Percentiles rank a stretch among this genome's conserved stretches.
These are phyloP conservation scores for Bolinopsis microptera DNA, from an alignment of 37 sponge, comb jelly and placozoan species.

Conservation along the genomic window DNA sequence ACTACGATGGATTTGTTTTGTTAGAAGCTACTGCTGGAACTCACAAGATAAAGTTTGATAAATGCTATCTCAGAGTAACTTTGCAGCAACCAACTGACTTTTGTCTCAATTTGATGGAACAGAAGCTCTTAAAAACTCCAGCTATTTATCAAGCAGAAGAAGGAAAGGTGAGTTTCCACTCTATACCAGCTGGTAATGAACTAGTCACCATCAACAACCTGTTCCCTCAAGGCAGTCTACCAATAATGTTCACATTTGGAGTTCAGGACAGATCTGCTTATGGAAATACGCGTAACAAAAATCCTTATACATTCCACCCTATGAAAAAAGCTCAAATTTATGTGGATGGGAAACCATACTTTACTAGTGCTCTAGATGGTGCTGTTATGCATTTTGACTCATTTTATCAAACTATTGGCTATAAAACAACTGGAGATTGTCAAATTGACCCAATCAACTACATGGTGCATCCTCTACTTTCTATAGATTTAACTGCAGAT, in stretches of 20 bases:
- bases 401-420: conserved; percentile 27
- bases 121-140: background rate
- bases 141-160: conserved; percentile 32
- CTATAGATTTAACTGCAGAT: background rate
- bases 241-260: background rate
- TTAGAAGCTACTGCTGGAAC: background rate
- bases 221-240: background rate
- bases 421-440: conserved; percentile 10
- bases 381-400: background rate
- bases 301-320: background rate
- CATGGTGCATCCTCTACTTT: background rate
- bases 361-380: background rate
- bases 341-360: background rate
- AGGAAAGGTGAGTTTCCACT: background rate
- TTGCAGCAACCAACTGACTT: conserved; percentile 19
- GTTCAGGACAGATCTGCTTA: background rate
- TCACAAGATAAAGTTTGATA: background rate
- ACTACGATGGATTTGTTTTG: background rate
- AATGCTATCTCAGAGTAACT: background rate
- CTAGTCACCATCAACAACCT: background rate
- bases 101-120: conserved; percentile 34
- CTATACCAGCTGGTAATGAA: background rate
- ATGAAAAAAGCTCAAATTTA: background rate
- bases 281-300: conserved; percentile 23
- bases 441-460: background rate